Evolutionary conservation across 1,140 invertebrate genomes (phyloP), one percentile per base, ranked within the genome.

Genomic region (Drosophila arawakana): DNA sequence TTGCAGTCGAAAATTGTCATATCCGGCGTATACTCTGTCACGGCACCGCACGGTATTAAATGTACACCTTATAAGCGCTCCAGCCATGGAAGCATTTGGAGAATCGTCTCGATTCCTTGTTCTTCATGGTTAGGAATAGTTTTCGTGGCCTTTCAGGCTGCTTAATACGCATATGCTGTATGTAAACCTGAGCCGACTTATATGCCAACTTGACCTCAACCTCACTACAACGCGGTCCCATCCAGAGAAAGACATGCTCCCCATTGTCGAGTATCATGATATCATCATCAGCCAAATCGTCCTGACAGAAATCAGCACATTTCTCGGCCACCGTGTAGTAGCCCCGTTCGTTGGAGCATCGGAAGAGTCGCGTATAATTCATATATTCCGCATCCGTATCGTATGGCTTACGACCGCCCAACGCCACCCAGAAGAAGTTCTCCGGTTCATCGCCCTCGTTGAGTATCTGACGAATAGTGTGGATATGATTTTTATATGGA

Each of bases 181-280:
- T 98, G 91, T 99, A 99, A 5, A 99, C 97, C 94, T 99, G 98
- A 63, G 98, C 99, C 82, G 98, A 99, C 93, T 99, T 99, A 88
- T 98, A 99, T 0, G 98, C 98, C 21, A 99, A 93, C 94, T 99
- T 99, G 52, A 99, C 98, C 94, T 99, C 99, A 7, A 99, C 98
- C 94, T 99, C 98, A 69, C 97, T 99, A 83, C 97, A 98, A 80
- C 96, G 96, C 59, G 97, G 95, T 7, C 99, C 99, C 50, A 99
- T 94, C 99, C 99, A 99, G 25, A 99, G 94, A 93, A 99, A 99
- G 46, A 99, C 98, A 93, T 99, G 97, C 89, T 98, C 96, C 1
- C 99, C 99, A 92, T 99, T 99, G 93, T 99, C 99, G 63, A 99
- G 93, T 72, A 99, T 98, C 99, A 99, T 99, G 9, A 99, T 99